These are phyloP conservation scores for Trachymyrmex cornetzi DNA, from an alignment of 1,140 invertebrate genomes.

Conservation along the genomic window DNA sequence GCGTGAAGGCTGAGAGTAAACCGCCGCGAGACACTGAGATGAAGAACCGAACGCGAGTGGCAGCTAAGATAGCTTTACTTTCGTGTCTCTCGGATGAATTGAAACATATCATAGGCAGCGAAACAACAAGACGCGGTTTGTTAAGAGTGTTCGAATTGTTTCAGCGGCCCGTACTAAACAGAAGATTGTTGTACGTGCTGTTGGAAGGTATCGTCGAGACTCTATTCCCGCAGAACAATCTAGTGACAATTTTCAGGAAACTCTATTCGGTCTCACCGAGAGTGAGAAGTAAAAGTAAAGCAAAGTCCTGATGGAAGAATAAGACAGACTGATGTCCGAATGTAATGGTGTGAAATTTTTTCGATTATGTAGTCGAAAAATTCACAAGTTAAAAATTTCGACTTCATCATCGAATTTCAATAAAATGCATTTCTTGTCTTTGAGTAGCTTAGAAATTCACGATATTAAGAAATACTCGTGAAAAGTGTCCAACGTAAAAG, in stretches of 20 bases:
- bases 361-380: neutral
- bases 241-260: conserved; percentile 89
- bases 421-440: conserved; percentile 28
- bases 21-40: conserved; percentile 90
- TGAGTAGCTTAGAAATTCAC: conserved; percentile 48
- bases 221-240: conserved; percentile 92
- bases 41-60: conserved; percentile 93
- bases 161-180: conserved; percentile 94
- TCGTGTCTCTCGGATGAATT: conserved; percentile 94
- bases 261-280: conserved; percentile 89
- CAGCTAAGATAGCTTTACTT: conserved; percentile 94
- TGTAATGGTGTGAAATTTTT: conserved; percentile 21
- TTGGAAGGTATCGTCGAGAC: conserved; percentile 93
- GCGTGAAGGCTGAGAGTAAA: conserved; percentile 88
- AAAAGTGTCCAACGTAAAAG: conserved; percentile 53
- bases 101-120: conserved; percentile 96
- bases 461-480: conserved; percentile 54
- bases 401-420: conserved; percentile 4
- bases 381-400: neutral
- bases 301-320: conserved; percentile 77
- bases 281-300: conserved; percentile 80
- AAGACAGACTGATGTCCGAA: conserved; percentile 8
- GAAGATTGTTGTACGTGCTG: conserved; percentile 94
- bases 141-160: conserved; percentile 96
- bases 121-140: conserved; percentile 95